Percentiles rank a stretch among this genome's conserved stretches.
These are phyloP conservation scores for Istiophorus platypterus DNA, from an alignment of 2,113 vertebrate genomes.

Conservation along the genomic window DNA sequence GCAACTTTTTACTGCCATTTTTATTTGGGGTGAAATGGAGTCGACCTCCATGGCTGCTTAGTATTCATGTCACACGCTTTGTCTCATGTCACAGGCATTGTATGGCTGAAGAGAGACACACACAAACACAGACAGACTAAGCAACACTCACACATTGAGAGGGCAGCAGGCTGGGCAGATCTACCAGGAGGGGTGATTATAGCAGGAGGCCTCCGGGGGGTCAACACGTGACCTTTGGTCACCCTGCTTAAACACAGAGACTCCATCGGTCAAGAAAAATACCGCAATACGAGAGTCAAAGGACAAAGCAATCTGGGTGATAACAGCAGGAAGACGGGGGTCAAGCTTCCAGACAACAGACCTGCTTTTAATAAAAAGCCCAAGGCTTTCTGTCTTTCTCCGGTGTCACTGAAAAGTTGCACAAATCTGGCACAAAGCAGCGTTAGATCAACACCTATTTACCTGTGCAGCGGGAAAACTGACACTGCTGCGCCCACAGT, in stretches of 20 bases:
- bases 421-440: background rate
- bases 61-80: conserved; percentile 27
- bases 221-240: background rate
- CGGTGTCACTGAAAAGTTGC: background rate
- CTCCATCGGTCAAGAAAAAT: background rate
- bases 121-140: background rate
- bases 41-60: conserved; percentile 41
- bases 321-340: background rate
- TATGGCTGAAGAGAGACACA: background rate
- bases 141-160: background rate
- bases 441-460: no score
- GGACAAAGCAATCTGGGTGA: background rate
- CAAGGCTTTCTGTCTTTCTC: no score
- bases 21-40: background rate
- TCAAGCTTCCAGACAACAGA: background rate
- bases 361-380: background rate
- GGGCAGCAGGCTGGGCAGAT: no score
- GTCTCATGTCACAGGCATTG: background rate
- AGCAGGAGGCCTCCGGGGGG: background rate
- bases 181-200: background rate
- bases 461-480: no score
- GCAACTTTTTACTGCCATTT: background rate
- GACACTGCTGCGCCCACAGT: no score
- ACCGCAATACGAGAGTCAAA: background rate
- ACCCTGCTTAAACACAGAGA: background rate